These are phyloP conservation scores for Heloderma charlesbogerti DNA, from an alignment of 2,113 vertebrate species.

Conservation along the genomic window DNA sequence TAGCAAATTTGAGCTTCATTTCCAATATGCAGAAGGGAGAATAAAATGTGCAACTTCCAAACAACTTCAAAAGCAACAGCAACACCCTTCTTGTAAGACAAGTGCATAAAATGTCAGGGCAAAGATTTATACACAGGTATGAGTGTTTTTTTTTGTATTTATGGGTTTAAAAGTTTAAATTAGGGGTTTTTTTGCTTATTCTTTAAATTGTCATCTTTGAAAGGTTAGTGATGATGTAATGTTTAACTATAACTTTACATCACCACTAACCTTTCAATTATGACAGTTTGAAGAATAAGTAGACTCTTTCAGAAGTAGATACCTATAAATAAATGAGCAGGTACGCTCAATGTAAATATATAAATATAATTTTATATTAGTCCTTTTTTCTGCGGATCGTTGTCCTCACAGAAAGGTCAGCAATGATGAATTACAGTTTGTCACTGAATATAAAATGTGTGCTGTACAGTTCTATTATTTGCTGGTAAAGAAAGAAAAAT, in stretches of 20 bases:
- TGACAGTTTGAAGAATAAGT: conserved; percentile 39
- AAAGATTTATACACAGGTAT: conserved; percentile 15
- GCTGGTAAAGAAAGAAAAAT: conserved; percentile 67
- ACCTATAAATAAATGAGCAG: conserved; percentile 49
- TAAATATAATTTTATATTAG: conserved; percentile 71
- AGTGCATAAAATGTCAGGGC: neutral
- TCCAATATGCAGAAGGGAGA: neutral
- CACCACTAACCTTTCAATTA: conserved; percentile 41
- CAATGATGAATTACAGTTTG: conserved; percentile 73
- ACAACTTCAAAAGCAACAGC: neutral
- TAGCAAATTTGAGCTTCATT: neutral
- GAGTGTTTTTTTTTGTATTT: neutral
- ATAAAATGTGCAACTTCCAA: neutral
- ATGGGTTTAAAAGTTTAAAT: conserved; percentile 30
- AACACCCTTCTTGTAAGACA: neutral
- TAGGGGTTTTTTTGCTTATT: conserved; percentile 26
- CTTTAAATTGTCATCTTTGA: conserved; percentile 30
- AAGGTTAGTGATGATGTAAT: conserved; percentile 40
- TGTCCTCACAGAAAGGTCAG: conserved; percentile 74
- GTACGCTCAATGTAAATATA: conserved; percentile 70
- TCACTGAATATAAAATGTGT: conserved; percentile 68
- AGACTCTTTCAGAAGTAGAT: conserved; percentile 28
- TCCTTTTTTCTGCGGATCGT: conserved; percentile 65
- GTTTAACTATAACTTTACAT: conserved; percentile 34
- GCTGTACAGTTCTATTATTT: conserved; percentile 72